Evolutionary conservation across 2,113 vertebrate genomes (phyloP).

Genomic region (Paratilapia polleni): DNA sequence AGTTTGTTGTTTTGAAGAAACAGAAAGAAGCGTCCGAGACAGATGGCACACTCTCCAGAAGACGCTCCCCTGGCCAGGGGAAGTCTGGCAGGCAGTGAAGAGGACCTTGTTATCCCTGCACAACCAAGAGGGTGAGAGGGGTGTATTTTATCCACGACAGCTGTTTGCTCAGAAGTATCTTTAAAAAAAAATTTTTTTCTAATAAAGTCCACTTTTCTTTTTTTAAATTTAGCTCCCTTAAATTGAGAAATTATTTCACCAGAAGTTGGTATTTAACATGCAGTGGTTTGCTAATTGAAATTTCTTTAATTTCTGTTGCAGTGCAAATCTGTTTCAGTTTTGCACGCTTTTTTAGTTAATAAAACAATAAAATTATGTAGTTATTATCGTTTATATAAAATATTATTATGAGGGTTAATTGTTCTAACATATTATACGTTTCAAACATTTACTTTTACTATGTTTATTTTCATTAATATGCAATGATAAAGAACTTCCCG

Average conservation of each 20-base stretch:
- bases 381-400: neutral
- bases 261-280: neutral
- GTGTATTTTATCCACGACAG: neutral
- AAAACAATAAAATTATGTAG: neutral
- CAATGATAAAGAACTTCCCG: neutral
- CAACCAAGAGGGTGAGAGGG: constrained; percentile 51
- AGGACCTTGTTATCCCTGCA: neutral
- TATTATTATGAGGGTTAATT: neutral
- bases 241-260: neutral
- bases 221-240: neutral
- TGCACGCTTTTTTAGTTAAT: neutral
- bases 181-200: neutral
- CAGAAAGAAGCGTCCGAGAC: neutral
- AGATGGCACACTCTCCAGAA: constrained; percentile 41
- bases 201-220: neutral
- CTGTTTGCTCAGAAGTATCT: neutral
- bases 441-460: neutral
- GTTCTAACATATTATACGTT: neutral
- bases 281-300: neutral
- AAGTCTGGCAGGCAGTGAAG: constrained; percentile 44
- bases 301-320: too few relatives aligned
- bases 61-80: constrained; percentile 31
- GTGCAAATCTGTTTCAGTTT: neutral
- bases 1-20: constrained; percentile 13
- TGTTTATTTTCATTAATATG: neutral